Evolutionary conservation across 2,797 vertebrate species (phyloP).

Genomic region (Heteromormyrus szaboi): DNA sequence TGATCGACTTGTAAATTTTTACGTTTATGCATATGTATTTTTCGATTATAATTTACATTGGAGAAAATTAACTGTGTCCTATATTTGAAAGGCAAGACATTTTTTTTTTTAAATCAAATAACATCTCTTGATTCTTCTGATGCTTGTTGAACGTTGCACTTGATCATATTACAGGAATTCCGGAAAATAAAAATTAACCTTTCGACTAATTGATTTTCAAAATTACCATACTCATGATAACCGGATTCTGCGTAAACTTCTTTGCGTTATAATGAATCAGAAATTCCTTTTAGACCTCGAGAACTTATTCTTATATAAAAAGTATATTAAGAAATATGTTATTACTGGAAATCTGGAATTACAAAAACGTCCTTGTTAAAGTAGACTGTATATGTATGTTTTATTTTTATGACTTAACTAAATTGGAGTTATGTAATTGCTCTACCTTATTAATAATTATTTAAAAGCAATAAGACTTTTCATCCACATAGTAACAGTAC

Average conservation of each 20-base stretch:
- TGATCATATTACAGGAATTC: neutral
- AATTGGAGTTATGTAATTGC: neutral
- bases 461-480: neutral
- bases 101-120: neutral
- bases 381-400: neutral
- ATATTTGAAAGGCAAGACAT: neutral
- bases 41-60: neutral
- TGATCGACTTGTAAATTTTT: neutral
- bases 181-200: neutral
- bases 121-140: neutral
- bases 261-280: neutral
- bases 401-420: neutral
- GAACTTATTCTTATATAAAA: neutral
- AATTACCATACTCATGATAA: neutral
- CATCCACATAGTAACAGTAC: neutral
- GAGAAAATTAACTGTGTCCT: neutral
- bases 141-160: neutral
- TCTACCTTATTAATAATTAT: neutral
- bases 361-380: neutral
- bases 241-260: neutral
- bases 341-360: neutral
- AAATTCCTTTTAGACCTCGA: neutral
- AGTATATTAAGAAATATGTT: neutral
- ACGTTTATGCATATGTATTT: neutral
- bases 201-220: neutral